Base-by-base conservation (phyloP, 2,113 vertebrate genomes). In the Chaetodon auriga region DNA sequence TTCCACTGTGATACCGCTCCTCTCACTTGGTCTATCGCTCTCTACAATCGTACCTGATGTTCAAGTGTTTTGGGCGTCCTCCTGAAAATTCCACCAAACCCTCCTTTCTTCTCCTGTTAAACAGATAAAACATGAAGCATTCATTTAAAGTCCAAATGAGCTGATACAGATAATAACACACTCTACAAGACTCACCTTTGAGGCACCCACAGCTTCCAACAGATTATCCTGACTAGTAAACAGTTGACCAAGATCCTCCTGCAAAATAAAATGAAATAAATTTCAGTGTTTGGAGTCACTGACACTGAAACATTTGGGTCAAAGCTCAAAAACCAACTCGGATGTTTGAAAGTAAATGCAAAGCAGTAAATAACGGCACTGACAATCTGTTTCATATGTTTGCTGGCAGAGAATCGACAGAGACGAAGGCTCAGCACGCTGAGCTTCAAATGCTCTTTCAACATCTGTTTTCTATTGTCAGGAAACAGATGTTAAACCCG, bases 41-140 rank as follows among this genome's bases (percentile, higher is more conserved):
- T 30, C 30, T 1, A 30, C 1, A 30, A 72, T 21, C 5, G 0
- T 57, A 93, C 93, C 92, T 93, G 92, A 19, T 79, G 58, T 51
- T 92, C 93, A 21, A 23, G 7, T 4, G 74, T 53, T 90, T 92
- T 93, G 0, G 91, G 90, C 1, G 58, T 87, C 57, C 87, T 82
- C 62, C 80, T 89, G 75, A 93, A 92, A 2, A 82, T 86, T 1
- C 80, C 84, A 1, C 58, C 80, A 15, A 94, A 87, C 1, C 81
- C 73, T 10, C 38, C 71, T 82, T 86, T 93, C 21, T 81, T 90
- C 70, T 94, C 92, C 92, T 94, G 73, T 57, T 19, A 2, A 21
- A 60, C 15, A 68, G 15, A 62, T 25, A 64, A 73, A 45, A 46
- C 7, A 79, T 0, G 0, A 55, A 14, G 0, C n/a, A 38, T 57